phyloP scores from a whole-genome alignment of 2,113 vertebrate species.

The cattle (Bos taurus) region ARS-UCD2.0 NC_037357.1:99463501-99464000 shows the following conservation, averaged over 20 bases:
- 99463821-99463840: slow-evolving; percentile 11
- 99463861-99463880: slow-evolving; percentile 46
- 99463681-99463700: not conserved
- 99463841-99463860: not conserved
- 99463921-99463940: not conserved
- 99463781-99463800: not conserved
- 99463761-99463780: slow-evolving; percentile 15
- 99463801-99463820: slow-evolving; percentile 7
- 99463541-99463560: no score
- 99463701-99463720: not conserved
- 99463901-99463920: slow-evolving; percentile 29
- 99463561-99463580: no score
- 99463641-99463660: slow-evolving; percentile 16
- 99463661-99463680: not conserved
- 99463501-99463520: no score
- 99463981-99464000: not conserved
- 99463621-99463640: not conserved
- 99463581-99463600: no score
- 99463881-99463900: not conserved
- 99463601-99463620: no score
- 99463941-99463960: not conserved
- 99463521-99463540: no score
- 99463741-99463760: slow-evolving; percentile 26
- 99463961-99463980: not conserved
- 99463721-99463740: slow-evolving; percentile 27